These are phyloP conservation scores for Diplogasteroides magnus DNA, from an alignment of 1,140 invertebrate genomes.

Conservation along the genomic window DNA sequence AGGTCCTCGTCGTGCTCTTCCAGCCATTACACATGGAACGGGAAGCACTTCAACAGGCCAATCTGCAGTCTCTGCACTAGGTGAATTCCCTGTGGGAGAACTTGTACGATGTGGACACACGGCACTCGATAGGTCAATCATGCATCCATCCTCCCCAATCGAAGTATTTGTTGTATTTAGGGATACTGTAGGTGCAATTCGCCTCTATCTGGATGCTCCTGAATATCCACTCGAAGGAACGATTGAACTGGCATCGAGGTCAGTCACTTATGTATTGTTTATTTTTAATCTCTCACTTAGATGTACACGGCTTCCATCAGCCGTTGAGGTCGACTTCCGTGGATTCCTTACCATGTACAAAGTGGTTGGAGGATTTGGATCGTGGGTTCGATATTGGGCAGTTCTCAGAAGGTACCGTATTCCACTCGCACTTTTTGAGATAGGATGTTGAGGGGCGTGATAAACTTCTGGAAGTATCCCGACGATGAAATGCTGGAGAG, in stretches of 20 bases:
- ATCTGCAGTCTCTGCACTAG: too few relatives aligned
- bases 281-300: not conserved
- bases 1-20: slow-evolving; percentile 1
- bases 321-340: slow-evolving; percentile 19
- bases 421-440: too few relatives aligned
- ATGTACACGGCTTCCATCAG: slow-evolving; percentile 16
- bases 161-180: too few relatives aligned
- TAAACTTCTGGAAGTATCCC: slow-evolving; percentile 28
- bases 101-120: slow-evolving; percentile 7
- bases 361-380: slow-evolving; percentile 4
- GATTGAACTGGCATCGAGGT: slow-evolving; percentile 2
- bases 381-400: slow-evolving; percentile 27
- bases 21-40: slow-evolving; percentile 5
- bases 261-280: not conserved
- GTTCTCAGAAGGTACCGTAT: slow-evolving; percentile 21
- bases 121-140: not conserved
- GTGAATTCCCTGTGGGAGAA: not conserved
- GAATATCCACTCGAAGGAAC: slow-evolving; percentile 27
- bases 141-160: too few relatives aligned
- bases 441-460: too few relatives aligned
- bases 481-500: slow-evolving; percentile 20
- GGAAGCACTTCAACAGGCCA: too few relatives aligned
- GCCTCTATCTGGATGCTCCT: slow-evolving; percentile 19
- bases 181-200: slow-evolving; percentile 10
- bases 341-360: slow-evolving; percentile 20